Base-by-base conservation (phyloP, 2,797 vertebrate species). In the Liasis olivaceus region DNA sequence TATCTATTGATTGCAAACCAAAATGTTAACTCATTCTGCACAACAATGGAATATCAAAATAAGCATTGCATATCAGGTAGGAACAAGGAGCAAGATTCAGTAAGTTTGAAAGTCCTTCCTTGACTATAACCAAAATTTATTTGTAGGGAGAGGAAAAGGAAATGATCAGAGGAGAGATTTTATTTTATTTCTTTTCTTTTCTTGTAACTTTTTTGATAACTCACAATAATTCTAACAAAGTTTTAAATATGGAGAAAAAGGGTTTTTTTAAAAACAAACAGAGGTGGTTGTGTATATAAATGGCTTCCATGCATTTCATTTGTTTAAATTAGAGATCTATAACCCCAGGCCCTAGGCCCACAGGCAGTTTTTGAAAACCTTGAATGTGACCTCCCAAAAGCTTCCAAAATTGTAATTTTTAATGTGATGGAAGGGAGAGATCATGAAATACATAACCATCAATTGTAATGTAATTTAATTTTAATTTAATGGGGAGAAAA, bases 1-100 rank as follows among this genome's bases (percentile, higher is more conserved):
- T 59, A 3, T 89, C 89, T 62, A 42, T 1, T 42, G 31, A 77
- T 31, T 87, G 72, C 84, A 93, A 58, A 93, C 95, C 69, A 84
- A 92, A 28, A 58, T 88, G 36, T 94, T 94, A 54, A 87, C 5
- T 47, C 31, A 5, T 59, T 93, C 63, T 72, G 7, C 5, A 66
- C n/a, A 58, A 60, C 58, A 58, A 20, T 6, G 15, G 12, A 1
- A 28, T 59, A 26, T 51, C 4, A 9, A 90, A 81, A 51, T 89
- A 17, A 12, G 5, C 31, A 13, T 58, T 69, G 24, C 51, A 20
- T 4, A 66, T 28, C 63, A 22, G 63, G n/a, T 28, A 2, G 31
- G 31, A 60, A 12, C 15, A 4, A 2, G 14, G 6, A 60, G 42
- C 9, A 63, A 36, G 28, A 13, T 31, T 90, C 8, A n/a, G 13